These are phyloP conservation scores for Montipora efflorescens DNA, from an alignment of 64 coral and sea anemone genomes.

Conservation along the genomic window DNA sequence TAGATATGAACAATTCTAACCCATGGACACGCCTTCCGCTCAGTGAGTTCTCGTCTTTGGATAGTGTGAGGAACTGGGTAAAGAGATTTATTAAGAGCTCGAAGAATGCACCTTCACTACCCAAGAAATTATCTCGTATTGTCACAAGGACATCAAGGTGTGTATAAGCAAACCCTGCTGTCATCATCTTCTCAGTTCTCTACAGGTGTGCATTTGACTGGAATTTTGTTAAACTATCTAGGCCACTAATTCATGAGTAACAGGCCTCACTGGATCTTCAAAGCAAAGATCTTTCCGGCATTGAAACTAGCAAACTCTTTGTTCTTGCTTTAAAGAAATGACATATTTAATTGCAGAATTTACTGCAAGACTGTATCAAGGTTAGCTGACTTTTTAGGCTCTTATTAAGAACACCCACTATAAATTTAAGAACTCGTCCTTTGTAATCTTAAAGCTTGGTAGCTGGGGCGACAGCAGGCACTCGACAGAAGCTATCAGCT, in stretches of 20 bases:
- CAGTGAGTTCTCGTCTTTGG: slow-evolving; percentile 85
- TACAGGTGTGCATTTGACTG: too few species aligned
- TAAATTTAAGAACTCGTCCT: background rate
- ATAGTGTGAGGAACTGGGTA: slow-evolving; percentile 96
- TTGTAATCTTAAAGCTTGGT: slow-evolving; percentile 51
- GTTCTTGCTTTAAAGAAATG: too few species aligned
- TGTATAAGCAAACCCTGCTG: background rate
- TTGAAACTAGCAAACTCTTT: too few species aligned
- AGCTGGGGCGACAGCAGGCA: slow-evolving; percentile 77
- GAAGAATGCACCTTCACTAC: slow-evolving; percentile 86
- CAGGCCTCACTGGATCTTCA: too few species aligned
- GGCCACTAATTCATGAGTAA: too few species aligned
- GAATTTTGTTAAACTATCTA: too few species aligned
- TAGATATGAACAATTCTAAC: slow-evolving; percentile 96
- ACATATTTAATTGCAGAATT: too few species aligned
- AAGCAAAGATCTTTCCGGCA: too few species aligned
- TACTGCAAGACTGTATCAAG: too few species aligned
- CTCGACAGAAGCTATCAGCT: slow-evolving; percentile 68
- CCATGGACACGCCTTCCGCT: slow-evolving; percentile 93
- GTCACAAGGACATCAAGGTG: slow-evolving; percentile 87
- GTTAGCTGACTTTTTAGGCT: too few species aligned
- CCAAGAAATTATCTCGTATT: slow-evolving; percentile 75
- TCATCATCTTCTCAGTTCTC: background rate
- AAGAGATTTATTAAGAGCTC: slow-evolving; percentile 87
- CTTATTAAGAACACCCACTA: too few species aligned